Evolutionary conservation across 2,797 vertebrate genomes (phyloP), one percentile per base, ranked within the genome.

Genomic region (Cossypha dichroa): DNA sequence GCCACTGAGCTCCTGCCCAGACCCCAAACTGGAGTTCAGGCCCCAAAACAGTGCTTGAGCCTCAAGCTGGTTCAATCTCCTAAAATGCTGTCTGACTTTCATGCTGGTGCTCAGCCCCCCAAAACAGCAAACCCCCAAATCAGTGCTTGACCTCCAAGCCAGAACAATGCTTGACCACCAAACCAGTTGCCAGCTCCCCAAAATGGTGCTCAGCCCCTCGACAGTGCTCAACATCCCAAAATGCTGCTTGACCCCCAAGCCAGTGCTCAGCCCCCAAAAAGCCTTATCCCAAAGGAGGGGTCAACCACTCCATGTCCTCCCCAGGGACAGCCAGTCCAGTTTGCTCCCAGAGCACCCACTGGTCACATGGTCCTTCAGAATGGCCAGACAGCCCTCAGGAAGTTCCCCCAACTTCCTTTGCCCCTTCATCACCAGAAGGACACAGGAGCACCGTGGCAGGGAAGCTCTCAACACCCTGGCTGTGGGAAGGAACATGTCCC

Each of bases 371-470:
- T n/a, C 34, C 64, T 74, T 62, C 60, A 46, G 84, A 46, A 51
- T 3, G 14, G 34, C 14, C 2, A 4, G 6, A 38, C 13, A 64
- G 29, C n/a, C n/a, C 54, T 22, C 26, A 33, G 21, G 7, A 33
- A 4, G 2, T 29, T 18, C 76, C 55, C 63, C 33, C 41, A 21
- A 1, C 10, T 36, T 48, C 49, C 28, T 79, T 22, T 34, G 23
- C 18, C 49, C 29, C 21, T 52, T 48, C 60, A 62, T 13, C 69
- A 34, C 34, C 60, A 40, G n/a, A 62, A 52, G 5, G n/a, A 74
- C 2, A 1, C 0, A 0, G 43, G 23, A 69, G 7, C 34, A 69
- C 20, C 46, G 12, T 0, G 17, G 20, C 43, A 62, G 38, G 51
- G 41, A 23, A 23, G 20, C 2, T 14, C 48, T 23, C 67, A 19